phyloP scores from a whole-genome alignment of 2,113 vertebrate species.

The Cranoglanis bouderius region DNA sequence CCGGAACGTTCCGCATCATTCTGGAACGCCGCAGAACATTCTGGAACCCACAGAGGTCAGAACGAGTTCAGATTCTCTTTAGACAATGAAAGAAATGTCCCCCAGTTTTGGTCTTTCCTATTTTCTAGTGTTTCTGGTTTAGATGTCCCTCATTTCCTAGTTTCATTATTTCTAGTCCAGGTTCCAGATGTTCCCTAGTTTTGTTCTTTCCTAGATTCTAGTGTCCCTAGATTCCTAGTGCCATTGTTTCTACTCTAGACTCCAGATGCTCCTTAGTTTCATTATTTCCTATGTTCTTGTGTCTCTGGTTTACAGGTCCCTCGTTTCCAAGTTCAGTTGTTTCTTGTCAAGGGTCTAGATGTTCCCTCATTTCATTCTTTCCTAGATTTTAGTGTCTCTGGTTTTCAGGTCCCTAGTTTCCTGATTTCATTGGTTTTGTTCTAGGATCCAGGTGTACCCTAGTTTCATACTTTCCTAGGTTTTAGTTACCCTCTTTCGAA shows the following conservation, averaged over 20 bases:
- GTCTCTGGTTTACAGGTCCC: neutral
- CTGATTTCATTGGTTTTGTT: too few species aligned
- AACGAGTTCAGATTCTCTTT: conserved; percentile 7
- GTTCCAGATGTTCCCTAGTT: neutral
- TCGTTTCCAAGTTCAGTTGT: neutral
- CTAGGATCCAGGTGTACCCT: too few species aligned
- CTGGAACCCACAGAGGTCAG: conserved; percentile 13
- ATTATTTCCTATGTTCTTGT: neutral
- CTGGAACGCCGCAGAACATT: neutral
- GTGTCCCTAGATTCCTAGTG: neutral
- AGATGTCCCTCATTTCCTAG: neutral
- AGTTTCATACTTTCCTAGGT: too few species aligned
- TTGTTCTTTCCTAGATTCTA: neutral
- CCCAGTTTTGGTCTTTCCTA: neutral
- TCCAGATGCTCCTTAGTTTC: neutral
- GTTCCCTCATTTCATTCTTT: neutral
- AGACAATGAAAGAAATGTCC: neutral
- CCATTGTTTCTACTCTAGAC: neutral
- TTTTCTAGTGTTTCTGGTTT: neutral
- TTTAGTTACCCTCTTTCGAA: too few species aligned
- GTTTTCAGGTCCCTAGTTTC: neutral
- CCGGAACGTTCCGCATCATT: conserved; percentile 30
- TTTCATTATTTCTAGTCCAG: neutral
- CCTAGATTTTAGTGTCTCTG: neutral
- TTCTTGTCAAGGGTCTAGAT: neutral